phyloP scores from a whole-genome alignment of 1,140 invertebrate genomes.

The Pogonomyrmex californicus region DNA sequence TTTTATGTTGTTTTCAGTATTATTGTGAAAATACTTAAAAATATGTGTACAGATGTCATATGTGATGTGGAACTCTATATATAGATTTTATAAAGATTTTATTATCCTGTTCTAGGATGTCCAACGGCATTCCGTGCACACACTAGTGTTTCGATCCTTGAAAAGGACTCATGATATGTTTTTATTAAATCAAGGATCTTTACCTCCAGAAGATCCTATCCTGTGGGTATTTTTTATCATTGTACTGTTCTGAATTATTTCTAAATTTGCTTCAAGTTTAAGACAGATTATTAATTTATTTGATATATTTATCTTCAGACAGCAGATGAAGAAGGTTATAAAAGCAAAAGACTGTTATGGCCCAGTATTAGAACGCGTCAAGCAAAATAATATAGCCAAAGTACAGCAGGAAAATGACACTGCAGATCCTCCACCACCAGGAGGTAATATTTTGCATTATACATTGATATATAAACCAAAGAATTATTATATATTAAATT shows the following conservation, averaged over 20 bases:
- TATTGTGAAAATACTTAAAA: background rate
- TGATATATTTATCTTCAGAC: slow-evolving; percentile 57
- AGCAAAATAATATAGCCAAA: slow-evolving; percentile 87
- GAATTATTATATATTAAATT: slow-evolving; percentile 11
- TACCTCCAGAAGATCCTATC: slow-evolving; percentile 94
- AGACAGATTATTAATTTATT: background rate
- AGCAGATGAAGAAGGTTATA: slow-evolving; percentile 90
- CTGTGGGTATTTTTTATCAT: slow-evolving; percentile 89
- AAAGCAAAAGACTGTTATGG: slow-evolving; percentile 97
- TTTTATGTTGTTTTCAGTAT: background rate
- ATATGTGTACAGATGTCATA: background rate
- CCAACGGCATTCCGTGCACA: slow-evolving; percentile 98
- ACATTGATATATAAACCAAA: slow-evolving; percentile 23
- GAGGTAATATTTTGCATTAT: slow-evolving; percentile 79
- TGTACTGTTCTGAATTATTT: slow-evolving; percentile 49
- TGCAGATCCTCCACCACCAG: slow-evolving; percentile 87
- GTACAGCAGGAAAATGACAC: slow-evolving; percentile 88
- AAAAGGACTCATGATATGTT: slow-evolving; percentile 99
- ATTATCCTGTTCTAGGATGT: slow-evolving; percentile 89
- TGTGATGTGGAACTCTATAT: background rate
- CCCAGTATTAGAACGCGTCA: slow-evolving; percentile 94
- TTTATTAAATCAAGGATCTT: slow-evolving; percentile 94
- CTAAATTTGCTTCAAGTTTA: background rate
- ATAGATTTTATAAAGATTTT: background rate
- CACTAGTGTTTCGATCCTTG: slow-evolving; percentile 97